phyloP scores from a whole-genome alignment of 2,888 invertebrate species.

The Saturnia pavonia region DNA sequence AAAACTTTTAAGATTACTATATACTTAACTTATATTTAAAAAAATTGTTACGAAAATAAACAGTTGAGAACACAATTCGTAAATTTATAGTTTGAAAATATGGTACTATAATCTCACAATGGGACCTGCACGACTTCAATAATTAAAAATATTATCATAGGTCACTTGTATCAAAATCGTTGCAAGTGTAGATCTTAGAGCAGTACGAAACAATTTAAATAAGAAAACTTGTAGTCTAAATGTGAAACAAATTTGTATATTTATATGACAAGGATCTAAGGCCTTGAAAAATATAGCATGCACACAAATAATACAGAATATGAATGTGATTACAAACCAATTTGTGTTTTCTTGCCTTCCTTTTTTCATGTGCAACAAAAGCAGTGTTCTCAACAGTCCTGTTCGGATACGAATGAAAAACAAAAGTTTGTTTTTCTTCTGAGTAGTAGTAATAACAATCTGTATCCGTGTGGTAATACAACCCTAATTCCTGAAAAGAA shows the following conservation, averaged over 20 bases:
- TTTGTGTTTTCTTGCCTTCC: conserved; percentile 68
- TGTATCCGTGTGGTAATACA: conserved; percentile 94
- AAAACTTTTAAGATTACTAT: conserved; percentile 23
- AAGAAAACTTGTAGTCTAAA: background rate
- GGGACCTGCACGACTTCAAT: no score
- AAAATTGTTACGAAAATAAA: background rate
- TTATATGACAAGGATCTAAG: background rate
- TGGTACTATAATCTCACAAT: no score
- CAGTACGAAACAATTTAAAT: background rate
- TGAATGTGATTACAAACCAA: conserved; percentile 37
- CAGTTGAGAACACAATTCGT: no score
- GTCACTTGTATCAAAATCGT: background rate
- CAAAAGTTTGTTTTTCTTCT: conserved; percentile 87
- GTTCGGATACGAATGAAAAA: conserved; percentile 90
- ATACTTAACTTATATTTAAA: background rate
- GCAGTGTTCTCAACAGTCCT: conserved; percentile 57
- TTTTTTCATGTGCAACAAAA: conserved; percentile 55
- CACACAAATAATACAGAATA: background rate
- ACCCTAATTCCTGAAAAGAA: conserved; percentile 86
- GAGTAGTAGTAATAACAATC: conserved; percentile 93
- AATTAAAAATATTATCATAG: no score
- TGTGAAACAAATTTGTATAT: background rate
- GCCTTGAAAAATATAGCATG: background rate
- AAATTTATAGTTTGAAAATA: no score
- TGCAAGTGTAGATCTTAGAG: background rate